Conservation (phyloP, 2,113 vertebrate species). For the Ammodytes marinus region DNA sequence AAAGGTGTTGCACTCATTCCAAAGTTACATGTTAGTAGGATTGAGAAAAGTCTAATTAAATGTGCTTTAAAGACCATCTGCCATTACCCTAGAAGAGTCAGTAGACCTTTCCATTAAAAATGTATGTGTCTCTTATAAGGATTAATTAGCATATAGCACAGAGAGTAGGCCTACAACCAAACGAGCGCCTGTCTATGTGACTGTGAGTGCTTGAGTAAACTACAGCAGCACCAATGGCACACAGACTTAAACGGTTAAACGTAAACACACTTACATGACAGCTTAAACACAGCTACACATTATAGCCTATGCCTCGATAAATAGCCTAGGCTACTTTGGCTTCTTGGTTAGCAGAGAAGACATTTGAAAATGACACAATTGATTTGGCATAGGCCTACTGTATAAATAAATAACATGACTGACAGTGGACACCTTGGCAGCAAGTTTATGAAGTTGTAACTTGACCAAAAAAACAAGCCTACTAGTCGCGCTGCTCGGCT, state of each 20-base stretch:
- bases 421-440: constrained; percentile 73
- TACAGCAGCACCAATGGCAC: not conserved
- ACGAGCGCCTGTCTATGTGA: not conserved
- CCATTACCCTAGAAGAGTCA: not conserved
- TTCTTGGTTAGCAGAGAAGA: not conserved
- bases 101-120: not conserved
- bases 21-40: not conserved
- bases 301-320: not conserved
- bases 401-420: constrained; percentile 75
- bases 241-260: not conserved
- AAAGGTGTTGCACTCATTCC: not conserved
- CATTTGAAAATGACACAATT: not conserved
- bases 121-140: not conserved
- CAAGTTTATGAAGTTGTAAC: constrained; percentile 45
- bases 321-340: not conserved
- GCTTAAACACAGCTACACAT: not conserved
- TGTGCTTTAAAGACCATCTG: not conserved
- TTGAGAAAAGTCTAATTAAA: not conserved
- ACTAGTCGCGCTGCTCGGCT: not conserved
- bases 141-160: not conserved
- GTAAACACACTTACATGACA: constrained; percentile 19
- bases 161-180: not conserved
- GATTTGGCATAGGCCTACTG: not conserved
- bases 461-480: constrained; percentile 2
- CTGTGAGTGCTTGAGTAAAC: not conserved